These are phyloP conservation scores for Erebia palarica DNA, from an alignment of 2,888 invertebrate genomes.

Conservation along the genomic window DNA sequence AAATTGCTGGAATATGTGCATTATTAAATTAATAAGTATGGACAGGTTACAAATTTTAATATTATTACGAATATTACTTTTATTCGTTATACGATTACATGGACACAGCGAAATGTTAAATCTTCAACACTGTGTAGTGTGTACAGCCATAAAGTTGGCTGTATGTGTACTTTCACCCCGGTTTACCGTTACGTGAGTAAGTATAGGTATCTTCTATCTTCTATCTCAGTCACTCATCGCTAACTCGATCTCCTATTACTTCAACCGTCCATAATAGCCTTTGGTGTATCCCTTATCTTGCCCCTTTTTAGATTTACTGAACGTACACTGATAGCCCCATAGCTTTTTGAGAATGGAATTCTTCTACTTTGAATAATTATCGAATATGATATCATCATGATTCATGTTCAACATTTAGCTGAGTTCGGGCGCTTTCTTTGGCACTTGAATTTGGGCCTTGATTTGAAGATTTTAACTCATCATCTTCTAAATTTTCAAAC, in stretches of 20 bases:
- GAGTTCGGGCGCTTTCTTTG: no score
- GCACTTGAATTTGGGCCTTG: no score
- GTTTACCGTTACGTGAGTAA: constrained; percentile 66
- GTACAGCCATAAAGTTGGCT: constrained; percentile 48
- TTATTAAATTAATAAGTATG: neutral
- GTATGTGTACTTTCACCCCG: constrained; percentile 69
- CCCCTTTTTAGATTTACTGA: constrained; percentile 58
- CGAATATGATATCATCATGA: constrained; percentile 35
- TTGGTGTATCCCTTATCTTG: constrained; percentile 54
- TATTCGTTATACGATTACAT: no score
- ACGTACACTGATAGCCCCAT: constrained; percentile 53
- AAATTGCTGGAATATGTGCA: neutral
- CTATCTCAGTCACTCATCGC: constrained; percentile 52
- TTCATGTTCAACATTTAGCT: no score
- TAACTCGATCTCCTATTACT: constrained; percentile 57
- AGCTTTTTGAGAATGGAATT: constrained; percentile 54
- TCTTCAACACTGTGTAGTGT: constrained; percentile 13
- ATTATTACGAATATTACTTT: neutral
- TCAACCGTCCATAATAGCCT: constrained; percentile 53
- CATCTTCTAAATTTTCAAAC: no score
- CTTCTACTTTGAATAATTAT: constrained; percentile 50
- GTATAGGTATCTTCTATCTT: constrained; percentile 44
- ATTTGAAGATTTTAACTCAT: no score
- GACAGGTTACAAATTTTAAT: neutral
- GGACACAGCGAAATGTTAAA: constrained; percentile 10